phyloP scores from a whole-genome alignment of 1,140 invertebrate genomes.

The Pollicipes pollicipes region DNA sequence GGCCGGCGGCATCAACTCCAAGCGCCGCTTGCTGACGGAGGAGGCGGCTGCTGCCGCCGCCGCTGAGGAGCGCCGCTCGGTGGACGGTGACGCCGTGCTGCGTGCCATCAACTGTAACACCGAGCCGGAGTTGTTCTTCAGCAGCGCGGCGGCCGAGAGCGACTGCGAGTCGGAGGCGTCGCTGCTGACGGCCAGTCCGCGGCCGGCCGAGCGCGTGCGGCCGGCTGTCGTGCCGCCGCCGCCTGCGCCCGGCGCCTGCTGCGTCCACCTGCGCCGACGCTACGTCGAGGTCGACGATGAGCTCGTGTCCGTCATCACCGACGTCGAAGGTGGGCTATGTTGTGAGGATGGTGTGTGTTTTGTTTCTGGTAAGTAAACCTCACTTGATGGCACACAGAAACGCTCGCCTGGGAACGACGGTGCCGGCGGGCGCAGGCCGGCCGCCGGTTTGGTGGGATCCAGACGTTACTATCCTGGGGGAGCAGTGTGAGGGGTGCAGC shows the following conservation, averaged over 20 bases:
- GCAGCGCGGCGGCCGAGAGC: neutral
- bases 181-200: neutral
- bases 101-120: conserved; percentile 1
- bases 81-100: neutral
- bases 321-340: no score
- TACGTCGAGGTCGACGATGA: conserved; percentile 42
- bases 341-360: no score
- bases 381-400: no score
- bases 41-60: neutral
- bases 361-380: no score
- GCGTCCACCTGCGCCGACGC: conserved; percentile 16
- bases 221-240: neutral
- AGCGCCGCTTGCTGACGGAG: neutral
- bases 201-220: neutral
- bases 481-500: no score
- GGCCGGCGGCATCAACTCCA: neutral
- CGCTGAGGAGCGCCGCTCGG: no score
- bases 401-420: no score
- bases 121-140: neutral
- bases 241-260: neutral
- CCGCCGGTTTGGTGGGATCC: no score
- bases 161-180: neutral
- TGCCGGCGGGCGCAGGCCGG: no score
- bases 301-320: conserved; percentile 40
- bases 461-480: no score